A percentile compares a stretch with the other conserved stretches of the same genome.
Conservation (phyloP, 2,113 vertebrate genomes). For the Colinus virginianus region DNA sequence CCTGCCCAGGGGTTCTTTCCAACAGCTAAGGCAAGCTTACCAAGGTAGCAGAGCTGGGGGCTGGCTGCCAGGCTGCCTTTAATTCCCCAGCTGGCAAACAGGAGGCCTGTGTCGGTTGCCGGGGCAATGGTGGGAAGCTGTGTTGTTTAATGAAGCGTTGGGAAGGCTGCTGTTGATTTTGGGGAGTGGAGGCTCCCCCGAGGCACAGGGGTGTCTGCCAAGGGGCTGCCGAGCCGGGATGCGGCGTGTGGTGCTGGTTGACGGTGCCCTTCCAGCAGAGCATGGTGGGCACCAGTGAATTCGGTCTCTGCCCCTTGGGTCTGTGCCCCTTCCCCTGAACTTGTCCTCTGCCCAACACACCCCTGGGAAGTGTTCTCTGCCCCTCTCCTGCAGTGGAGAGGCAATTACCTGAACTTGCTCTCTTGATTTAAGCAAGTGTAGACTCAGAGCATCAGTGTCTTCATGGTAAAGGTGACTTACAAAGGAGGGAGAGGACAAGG, state of each 20-base stretch:
- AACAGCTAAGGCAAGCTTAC: background rate
- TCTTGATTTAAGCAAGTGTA: conserved; percentile 44
- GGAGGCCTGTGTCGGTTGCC: conserved; percentile 67
- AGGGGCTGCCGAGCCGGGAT: background rate
- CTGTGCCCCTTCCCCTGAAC: background rate
- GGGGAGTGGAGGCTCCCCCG: background rate
- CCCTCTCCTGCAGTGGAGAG: accelerated
- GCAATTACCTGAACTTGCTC: background rate
- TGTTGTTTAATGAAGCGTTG: conserved; percentile 68
- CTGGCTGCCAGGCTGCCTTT: conserved; percentile 61
- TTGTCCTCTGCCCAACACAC: accelerated
- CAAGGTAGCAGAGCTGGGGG: background rate
- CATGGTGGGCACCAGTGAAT: background rate
- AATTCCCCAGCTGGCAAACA: conserved; percentile 73
- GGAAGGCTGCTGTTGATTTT: conserved; percentile 60
- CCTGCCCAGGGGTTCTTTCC: conserved; percentile 16
- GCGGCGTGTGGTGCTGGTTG: background rate
- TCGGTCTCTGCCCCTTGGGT: background rate
- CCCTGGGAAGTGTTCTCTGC: background rate
- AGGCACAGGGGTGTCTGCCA: background rate
- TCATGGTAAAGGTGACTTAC: conserved; percentile 56
- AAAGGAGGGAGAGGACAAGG: conserved; percentile 2
- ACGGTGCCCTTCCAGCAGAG: background rate
- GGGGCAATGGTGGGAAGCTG: conserved; percentile 62
- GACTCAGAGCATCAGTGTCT: conserved; percentile 11